These are phyloP conservation scores for Calidris pugnax DNA, from an alignment of 2,113 vertebrate species.

Conservation along the genomic window DNA sequence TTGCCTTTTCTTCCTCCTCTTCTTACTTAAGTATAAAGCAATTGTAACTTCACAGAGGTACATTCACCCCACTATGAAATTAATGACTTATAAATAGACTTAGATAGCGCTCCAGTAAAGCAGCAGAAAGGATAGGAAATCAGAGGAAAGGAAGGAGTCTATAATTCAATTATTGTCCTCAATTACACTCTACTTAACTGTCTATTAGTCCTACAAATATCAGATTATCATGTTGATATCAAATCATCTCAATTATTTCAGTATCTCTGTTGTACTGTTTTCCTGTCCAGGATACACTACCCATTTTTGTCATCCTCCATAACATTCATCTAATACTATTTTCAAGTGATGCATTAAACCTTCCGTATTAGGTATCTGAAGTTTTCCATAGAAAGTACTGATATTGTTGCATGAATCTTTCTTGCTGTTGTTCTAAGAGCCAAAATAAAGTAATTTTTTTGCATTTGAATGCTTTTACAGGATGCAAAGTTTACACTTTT, in stretches of 20 bases:
- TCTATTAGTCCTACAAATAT: conserved; percentile 47
- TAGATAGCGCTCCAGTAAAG: background rate
- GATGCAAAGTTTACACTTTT: background rate
- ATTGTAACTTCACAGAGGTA: background rate
- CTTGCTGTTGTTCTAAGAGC: background rate
- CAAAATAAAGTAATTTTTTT: background rate
- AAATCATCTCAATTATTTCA: conserved; percentile 51
- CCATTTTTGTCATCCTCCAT: background rate
- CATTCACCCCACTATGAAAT: background rate
- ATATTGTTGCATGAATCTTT: background rate
- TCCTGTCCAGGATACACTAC: conserved; percentile 10
- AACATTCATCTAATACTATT: background rate
- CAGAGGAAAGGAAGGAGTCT: conserved; percentile 38
- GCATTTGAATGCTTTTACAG: background rate
- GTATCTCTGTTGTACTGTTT: conserved; percentile 29
- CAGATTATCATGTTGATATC: conserved; percentile 30
- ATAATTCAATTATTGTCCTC: conserved; percentile 15
- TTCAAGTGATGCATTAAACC: background rate
- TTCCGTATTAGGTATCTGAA: background rate
- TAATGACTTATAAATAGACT: background rate
- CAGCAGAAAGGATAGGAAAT: conserved; percentile 25
- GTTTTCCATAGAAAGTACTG: background rate
- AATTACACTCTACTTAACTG: conserved; percentile 40
- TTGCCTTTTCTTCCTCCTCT: background rate
- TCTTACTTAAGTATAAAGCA: background rate